Conservation (phyloP, 2,113 vertebrate species). For the Turnix velox region DNA sequence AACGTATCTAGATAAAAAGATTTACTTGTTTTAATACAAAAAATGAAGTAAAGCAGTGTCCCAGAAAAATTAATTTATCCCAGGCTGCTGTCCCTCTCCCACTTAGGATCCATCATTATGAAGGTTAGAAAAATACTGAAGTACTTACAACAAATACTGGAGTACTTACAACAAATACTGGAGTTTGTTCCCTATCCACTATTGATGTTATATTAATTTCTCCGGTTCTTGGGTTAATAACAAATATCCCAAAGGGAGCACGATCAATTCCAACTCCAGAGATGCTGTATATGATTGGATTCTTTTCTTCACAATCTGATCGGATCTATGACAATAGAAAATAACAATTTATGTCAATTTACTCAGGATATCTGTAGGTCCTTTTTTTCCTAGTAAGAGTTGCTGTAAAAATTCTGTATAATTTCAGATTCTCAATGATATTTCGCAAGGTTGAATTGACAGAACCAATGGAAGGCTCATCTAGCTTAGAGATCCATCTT, state of each 20-base stretch:
- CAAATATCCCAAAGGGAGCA: constrained; percentile 72
- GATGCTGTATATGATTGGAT: constrained; percentile 77
- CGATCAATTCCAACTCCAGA: constrained; percentile 79
- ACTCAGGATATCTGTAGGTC: neutral
- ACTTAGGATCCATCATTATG: neutral
- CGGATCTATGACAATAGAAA: constrained; percentile 77
- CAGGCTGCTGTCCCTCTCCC: neutral
- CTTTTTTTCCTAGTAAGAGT: neutral
- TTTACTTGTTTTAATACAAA: neutral
- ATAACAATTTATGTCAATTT: neutral
- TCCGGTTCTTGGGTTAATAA: constrained; percentile 73
- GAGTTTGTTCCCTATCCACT: constrained; percentile 84
- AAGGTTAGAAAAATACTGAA: neutral
- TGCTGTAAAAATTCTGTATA: neutral
- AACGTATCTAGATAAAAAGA: constrained; percentile 69
- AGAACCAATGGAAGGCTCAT: neutral
- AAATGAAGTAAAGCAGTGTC: neutral
- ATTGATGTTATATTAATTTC: constrained; percentile 78
- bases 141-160: constrained; percentile 74
- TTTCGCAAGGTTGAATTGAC: neutral
- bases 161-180: constrained; percentile 75
- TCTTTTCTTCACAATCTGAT: constrained; percentile 79
- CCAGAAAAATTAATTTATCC: neutral
- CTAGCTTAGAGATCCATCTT: neutral
- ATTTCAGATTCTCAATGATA: neutral